phyloP scores from a whole-genome alignment of 1,140 invertebrate genomes.

The Palaemon carinicauda region DNA sequence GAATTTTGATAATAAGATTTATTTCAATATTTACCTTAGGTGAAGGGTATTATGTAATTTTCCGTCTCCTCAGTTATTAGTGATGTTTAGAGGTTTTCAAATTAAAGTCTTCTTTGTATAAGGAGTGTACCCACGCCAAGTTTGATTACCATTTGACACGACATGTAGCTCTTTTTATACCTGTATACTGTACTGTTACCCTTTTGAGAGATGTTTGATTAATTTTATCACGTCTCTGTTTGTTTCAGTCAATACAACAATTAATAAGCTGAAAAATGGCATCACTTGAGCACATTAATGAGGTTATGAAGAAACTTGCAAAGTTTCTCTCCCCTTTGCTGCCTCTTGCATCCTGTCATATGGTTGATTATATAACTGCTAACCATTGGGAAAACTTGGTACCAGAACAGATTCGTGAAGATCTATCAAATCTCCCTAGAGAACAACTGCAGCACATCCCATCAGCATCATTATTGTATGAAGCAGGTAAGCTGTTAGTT shows the following conservation, averaged over 20 bases:
- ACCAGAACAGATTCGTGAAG: not conserved
- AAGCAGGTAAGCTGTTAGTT: not conserved
- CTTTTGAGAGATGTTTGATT: not conserved
- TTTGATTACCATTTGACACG: too few relatives aligned
- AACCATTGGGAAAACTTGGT: conserved; percentile 29
- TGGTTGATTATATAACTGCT: conserved; percentile 22
- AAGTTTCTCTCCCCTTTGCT: conserved; percentile 7
- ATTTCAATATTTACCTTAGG: too few relatives aligned
- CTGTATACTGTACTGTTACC: too few relatives aligned
- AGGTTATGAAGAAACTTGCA: not conserved
- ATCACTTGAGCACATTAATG: conserved; percentile 21
- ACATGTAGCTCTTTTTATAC: too few relatives aligned
- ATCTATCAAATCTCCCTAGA: conserved; percentile 2
- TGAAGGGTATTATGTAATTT: too few relatives aligned
- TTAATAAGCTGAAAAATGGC: not conserved
- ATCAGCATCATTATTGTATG: not conserved
- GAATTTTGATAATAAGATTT: too few relatives aligned
- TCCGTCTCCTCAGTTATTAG: too few relatives aligned
- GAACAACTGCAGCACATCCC: conserved; percentile 7
- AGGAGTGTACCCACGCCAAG: too few relatives aligned
- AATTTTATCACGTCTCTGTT: not conserved
- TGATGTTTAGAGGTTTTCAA: too few relatives aligned
- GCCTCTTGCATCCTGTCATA: conserved; percentile 25
- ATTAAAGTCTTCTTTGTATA: too few relatives aligned
- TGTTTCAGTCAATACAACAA: not conserved